Base-by-base conservation (phyloP, 1,140 invertebrate species). In the Dolichoris vasculosae region DNA sequence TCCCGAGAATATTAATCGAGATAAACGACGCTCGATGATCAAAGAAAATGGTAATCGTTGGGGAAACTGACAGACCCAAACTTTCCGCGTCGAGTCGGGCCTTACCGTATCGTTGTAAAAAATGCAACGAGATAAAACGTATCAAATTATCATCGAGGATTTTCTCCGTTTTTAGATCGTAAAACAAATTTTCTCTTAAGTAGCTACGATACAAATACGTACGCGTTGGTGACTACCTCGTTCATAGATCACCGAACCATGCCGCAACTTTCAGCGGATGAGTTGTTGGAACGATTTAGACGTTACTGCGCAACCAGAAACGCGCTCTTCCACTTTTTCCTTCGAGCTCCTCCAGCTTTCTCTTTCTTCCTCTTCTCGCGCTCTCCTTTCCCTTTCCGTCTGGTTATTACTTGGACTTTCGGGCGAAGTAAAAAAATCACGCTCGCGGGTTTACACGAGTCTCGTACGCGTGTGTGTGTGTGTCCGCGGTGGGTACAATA, bases 211-310 rank as follows among this genome's bases (percentile, higher is more conserved):
- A 63, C 23, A 55, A 40, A 32, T 43, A 38, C 6, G 1, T 48
- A 59, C 35, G 48, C 32, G 46, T 64, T 48, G 59, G 43, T 30
- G 55, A 6, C 32, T 35, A 69, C 87, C 86, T 86, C 71, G 85
- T 86, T 90, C 89, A 90, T 90, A 91, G 89, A 92, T 92, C 91
- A 92, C 89, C 85, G 89, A 91, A 91, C 90, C 90, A 91, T 89
- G 89, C 90, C 90, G 88, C 92, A 92, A 93, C 90, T 92, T 92
- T 91, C 90, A 91, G 88, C 59, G 89, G 90, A 93, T 93, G 91
- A 93, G 90, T 93, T 93, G 93, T 93, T 91, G 90, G 88, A 90
- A 90, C 91, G 91, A 93, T 93, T 93, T 92, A 92, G 90, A 90
- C 90, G 90, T 89, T 90, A 86, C 67, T 85, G 86, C 83, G 86